Base-by-base conservation (phyloP, 2,797 vertebrate genomes). In the Epinephelus coioides region DNA sequence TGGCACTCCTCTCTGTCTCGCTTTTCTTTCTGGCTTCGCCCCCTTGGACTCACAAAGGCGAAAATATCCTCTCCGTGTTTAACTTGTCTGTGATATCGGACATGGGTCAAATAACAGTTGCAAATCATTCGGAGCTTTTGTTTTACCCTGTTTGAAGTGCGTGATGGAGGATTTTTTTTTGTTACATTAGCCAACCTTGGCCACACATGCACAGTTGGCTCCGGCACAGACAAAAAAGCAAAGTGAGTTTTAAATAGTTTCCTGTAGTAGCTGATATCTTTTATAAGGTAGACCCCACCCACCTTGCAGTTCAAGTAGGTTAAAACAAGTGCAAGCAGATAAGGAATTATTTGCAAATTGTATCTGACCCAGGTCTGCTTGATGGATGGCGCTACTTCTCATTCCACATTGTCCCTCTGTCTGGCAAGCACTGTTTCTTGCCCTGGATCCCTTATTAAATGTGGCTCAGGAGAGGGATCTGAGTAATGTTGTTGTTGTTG, bases 401-500 rank as follows among this genome's bases (percentile, higher is more conserved):
- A 76, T 84, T 79, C 78, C 59, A 73, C 83, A 23, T 78, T 78
- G 82, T 87, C 72, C 82, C 50, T 79, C 47, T 51, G 59, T 73
- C 54, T 65, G 51, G 82, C 34, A 49, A 83, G 63, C 60, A 1
- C 57, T 6, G 25, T 34, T 85, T 76, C 70, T 71, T 83, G 67
- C 71, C 80, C 75, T 9, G 19, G 73, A 83, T 87, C 79, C 49
- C 80, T 85, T 84, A 83, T 89, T 91, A 88, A 89, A 81, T 78
- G 72, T 79, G 88, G 81, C 87, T 90, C 88, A 67, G 54, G 80
- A 89, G 84, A 85, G 84, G 54, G 73, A 87, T 86, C 89, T 89
- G 87, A 87, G 89, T 89, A 83, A 93, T 93, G 86, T 86, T 88
- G 88, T 78, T 73, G 82, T 89, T 86, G 81, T 83, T 87, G 81